Percentiles rank a stretch among this genome's conserved stretches.
These are phyloP conservation scores for Crypturellus undulatus DNA, from an alignment of 2,113 vertebrate species.

Conservation along the genomic window DNA sequence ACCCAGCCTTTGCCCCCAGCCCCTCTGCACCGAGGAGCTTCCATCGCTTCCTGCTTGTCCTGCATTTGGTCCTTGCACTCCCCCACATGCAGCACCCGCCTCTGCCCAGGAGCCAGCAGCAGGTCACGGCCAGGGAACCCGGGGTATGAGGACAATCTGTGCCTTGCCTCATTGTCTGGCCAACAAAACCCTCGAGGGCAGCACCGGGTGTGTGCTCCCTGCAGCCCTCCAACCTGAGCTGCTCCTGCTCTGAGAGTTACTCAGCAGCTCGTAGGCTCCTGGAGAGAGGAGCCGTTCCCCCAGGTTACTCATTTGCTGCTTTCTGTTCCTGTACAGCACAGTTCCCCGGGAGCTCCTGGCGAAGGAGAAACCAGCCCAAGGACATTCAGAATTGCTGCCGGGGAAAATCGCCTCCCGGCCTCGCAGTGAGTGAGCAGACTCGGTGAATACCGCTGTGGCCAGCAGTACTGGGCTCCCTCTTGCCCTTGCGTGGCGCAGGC, in stretches of 20 bases:
- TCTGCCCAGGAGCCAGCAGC: not conserved
- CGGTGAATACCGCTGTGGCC: fast-evolving
- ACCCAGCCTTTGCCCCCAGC: fast-evolving
- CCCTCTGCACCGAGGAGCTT: not conserved
- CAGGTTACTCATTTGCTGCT: fast-evolving
- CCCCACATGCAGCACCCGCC: not conserved
- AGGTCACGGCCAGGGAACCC: not conserved
- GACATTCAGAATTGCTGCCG: fast-evolving
- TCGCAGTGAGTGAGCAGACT: not conserved
- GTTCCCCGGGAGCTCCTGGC: no score
- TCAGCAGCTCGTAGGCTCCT: fast-evolving
- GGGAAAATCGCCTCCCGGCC: not conserved
- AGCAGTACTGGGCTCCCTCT: fast-evolving
- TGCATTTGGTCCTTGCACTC: fast-evolving
- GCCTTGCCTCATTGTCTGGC: not conserved
- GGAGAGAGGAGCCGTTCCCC: not conserved
- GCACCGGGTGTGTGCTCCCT: not conserved
- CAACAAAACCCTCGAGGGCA: not conserved
- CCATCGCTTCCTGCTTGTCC: not conserved
- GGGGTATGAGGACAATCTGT: not conserved
- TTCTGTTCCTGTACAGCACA: not conserved
- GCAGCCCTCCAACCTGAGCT: not conserved
- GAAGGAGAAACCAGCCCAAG: fast-evolving
- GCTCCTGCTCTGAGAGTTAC: fast-evolving
- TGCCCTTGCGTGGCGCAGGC: fast-evolving